Conservation (phyloP, 2,888 invertebrate species). For the Chrysolina americana region DNA sequence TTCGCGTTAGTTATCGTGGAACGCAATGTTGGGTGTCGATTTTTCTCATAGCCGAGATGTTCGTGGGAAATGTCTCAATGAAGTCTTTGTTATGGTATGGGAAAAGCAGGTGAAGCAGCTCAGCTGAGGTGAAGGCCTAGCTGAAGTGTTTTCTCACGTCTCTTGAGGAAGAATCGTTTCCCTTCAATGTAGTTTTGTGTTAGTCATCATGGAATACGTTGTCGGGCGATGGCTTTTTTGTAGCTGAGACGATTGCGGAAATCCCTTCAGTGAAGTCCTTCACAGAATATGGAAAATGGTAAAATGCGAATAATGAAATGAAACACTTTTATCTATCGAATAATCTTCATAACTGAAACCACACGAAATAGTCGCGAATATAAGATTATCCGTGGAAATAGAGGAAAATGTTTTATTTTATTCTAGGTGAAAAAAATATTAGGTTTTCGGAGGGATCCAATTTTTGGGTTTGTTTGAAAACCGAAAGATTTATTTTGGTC, state of each 20-base stretch:
- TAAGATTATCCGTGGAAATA: no score
- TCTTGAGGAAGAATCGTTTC: not conserved
- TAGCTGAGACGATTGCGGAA: not conserved
- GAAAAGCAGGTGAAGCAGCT: no score
- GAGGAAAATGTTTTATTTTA: no score
- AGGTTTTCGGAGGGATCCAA: not conserved
- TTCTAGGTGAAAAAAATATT: not conserved
- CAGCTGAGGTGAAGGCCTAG: not conserved
- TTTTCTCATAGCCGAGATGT: not conserved
- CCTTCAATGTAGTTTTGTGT: slow-evolving; percentile 13
- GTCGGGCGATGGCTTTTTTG: not conserved
- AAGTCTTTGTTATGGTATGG: no score
- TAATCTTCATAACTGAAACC: no score
- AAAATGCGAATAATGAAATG: not conserved
- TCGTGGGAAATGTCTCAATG: not conserved
- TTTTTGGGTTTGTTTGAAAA: not conserved
- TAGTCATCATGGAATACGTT: slow-evolving; percentile 23
- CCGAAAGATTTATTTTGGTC: not conserved
- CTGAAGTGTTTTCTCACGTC: not conserved
- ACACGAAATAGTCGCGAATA: no score
- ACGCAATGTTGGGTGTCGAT: not conserved
- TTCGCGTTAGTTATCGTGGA: not conserved
- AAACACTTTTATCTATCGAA: no score
- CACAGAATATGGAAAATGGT: not conserved
- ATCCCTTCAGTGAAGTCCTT: not conserved